Conservation (phyloP, 2,797 vertebrate species). For the Lacerta bilineata region DNA sequence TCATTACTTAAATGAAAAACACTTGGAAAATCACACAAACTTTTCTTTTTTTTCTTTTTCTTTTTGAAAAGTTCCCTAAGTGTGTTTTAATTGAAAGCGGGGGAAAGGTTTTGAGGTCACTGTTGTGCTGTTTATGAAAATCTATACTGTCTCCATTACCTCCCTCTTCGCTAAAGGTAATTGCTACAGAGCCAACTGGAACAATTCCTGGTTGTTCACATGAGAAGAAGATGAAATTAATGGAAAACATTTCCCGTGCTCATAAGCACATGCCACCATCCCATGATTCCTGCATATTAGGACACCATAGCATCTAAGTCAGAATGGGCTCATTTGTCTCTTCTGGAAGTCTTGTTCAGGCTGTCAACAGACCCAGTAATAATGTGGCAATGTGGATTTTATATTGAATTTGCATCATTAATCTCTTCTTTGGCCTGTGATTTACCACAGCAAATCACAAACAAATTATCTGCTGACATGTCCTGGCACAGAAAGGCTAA, state of each 20-base stretch:
- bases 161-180: conserved; percentile 50
- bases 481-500: neutral
- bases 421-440: neutral
- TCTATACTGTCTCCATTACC: conserved; percentile 58
- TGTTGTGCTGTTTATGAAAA: conserved; percentile 73
- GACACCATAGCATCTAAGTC: neutral
- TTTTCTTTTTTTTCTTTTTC: neutral
- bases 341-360: neutral
- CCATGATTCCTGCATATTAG: conserved; percentile 15
- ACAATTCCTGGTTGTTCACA: conserved; percentile 41
- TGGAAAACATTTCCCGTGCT: conserved; percentile 38
- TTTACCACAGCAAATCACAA: neutral
- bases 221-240: conserved; percentile 43
- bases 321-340: conserved; percentile 20
- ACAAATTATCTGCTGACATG: neutral
- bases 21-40: conserved; percentile 66
- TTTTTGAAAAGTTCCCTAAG: conserved; percentile 16
- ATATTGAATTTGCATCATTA: conserved; percentile 12
- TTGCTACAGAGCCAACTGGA: conserved; percentile 59
- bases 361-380: neutral
- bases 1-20: conserved; percentile 76
- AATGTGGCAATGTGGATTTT: conserved; percentile 24
- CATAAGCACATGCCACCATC: conserved; percentile 17
- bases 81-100: conserved; percentile 48
- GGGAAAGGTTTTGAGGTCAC: conserved; percentile 45